Evolutionary conservation across 2,113 vertebrate genomes (phyloP), one percentile per base, ranked within the genome.

Genomic region (Taxidea taxus): DNA sequence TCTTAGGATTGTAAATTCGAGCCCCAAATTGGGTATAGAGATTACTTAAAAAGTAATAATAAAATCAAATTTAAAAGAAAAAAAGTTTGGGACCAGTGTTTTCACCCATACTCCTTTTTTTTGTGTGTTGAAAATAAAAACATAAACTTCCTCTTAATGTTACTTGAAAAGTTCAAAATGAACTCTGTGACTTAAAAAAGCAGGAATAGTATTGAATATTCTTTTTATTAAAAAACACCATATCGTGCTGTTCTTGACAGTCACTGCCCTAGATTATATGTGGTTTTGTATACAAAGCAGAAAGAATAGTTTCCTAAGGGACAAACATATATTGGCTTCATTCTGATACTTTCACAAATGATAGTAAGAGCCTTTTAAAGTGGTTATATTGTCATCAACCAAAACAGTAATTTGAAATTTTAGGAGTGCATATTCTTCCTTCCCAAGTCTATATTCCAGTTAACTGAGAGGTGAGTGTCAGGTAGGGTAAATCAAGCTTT

Each of bases 111-210:
- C 12, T 90, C 39, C 34, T 92, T 87, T 93, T 86, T 64, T 34
- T 64, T 64, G 60, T 62, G n/a, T 49, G 62, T 34, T 92, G 66
- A 93, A 86, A 75, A 42, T 88, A 88, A 84, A 92, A 84, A 92
- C 34, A 42, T 12, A 68, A 68, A 84, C 15, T 25, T 87, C 66
- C 6, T 20, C 29, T 86, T 68, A 47, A 10, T 68, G 25, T 66
- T 87, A 72, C 60, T 68, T 83, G 29, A 83, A 72, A 95, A 83
- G 25, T 80, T 93, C 25, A 77, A 75, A 86, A 47, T 97, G 86
- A 94, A 90, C 82, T 82, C 23, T 31, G 4, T 62, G 23, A 56
- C 44, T 95, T 66, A 4, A 84, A 97, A 95, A 95, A 90, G 31
- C 15, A 34, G 2, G 11, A 54, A 66, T 90, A 68, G 75, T 84